A percentile compares a stretch with the other conserved stretches of the same genome.
These are phyloP conservation scores for Darevskia mixta DNA, from an alignment of 2,797 vertebrate species.

Conservation along the genomic window DNA sequence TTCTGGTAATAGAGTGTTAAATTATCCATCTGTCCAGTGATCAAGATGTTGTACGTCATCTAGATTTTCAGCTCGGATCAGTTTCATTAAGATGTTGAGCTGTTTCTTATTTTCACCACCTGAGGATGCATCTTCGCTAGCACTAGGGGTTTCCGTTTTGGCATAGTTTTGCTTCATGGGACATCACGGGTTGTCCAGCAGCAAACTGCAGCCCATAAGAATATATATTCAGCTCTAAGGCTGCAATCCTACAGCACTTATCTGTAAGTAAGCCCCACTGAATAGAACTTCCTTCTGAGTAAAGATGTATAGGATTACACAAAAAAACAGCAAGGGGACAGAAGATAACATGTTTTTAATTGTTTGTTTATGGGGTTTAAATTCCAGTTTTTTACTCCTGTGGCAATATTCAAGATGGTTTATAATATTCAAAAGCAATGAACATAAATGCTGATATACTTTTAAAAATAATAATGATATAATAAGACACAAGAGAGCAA, in stretches of 20 bases:
- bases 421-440: too few species aligned
- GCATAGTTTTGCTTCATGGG: conserved; percentile 12
- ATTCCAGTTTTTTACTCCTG: not conserved
- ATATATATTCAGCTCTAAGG: not conserved
- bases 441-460: too few species aligned
- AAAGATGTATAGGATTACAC: not conserved
- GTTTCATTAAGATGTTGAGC: conserved; percentile 47
- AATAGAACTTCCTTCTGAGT: not conserved
- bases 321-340: not conserved
- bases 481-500: too few species aligned
- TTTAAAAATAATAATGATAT: too few species aligned
- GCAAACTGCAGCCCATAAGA: not conserved
- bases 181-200: conserved; percentile 29
- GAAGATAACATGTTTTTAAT: not conserved
- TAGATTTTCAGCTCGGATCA: conserved; percentile 53
- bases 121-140: conserved; percentile 28
- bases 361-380: not conserved
- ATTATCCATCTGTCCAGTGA: conserved; percentile 48
- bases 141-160: conserved; percentile 34
- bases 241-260: not conserved
- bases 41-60: conserved; percentile 27
- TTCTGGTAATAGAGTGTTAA: conserved; percentile 13
- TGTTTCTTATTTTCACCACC: conserved; percentile 53
- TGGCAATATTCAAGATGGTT: too few species aligned
- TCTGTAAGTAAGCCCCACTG: not conserved